phyloP scores from a whole-genome alignment of 2,113 vertebrate species.

The Chloropsis cyanopogon region DNA sequence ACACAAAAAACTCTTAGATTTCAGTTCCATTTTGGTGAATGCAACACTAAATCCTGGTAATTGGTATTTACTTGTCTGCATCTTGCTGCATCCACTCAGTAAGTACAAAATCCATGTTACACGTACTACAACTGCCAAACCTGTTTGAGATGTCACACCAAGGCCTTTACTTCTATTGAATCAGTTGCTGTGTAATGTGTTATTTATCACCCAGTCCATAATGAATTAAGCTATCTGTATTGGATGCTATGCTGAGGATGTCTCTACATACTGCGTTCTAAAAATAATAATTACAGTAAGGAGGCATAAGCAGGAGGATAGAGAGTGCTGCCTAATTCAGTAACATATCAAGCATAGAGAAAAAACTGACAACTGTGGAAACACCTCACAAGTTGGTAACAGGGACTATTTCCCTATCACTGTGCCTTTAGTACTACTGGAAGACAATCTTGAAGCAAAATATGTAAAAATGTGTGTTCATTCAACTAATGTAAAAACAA shows the following conservation, averaged over 20 bases:
- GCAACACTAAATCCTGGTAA: background rate
- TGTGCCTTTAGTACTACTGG: background rate
- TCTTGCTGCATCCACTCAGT: background rate
- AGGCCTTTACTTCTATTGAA: background rate
- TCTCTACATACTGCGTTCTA: background rate
- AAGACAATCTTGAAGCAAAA: background rate
- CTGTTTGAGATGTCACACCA: background rate
- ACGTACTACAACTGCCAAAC: rapidly evolving
- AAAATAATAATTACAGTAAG: background rate
- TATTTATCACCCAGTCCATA: background rate
- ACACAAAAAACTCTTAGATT: background rate
- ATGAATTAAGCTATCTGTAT: background rate
- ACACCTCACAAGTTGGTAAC: background rate
- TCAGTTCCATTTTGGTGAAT: background rate
- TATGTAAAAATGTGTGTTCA: background rate
- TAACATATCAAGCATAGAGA: background rate
- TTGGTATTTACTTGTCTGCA: background rate
- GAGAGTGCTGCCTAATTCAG: background rate
- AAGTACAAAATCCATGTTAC: background rate
- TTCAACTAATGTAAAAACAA: background rate
- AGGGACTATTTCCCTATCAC: background rate
- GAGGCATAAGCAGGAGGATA: background rate
- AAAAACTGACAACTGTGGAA: background rate
- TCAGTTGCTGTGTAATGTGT: background rate
- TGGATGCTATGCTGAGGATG: background rate